Percentiles rank a stretch among this genome's conserved stretches.
Evolutionary conservation across 2,113 vertebrate species (phyloP).

Genomic region (Monopterus albus): DNA sequence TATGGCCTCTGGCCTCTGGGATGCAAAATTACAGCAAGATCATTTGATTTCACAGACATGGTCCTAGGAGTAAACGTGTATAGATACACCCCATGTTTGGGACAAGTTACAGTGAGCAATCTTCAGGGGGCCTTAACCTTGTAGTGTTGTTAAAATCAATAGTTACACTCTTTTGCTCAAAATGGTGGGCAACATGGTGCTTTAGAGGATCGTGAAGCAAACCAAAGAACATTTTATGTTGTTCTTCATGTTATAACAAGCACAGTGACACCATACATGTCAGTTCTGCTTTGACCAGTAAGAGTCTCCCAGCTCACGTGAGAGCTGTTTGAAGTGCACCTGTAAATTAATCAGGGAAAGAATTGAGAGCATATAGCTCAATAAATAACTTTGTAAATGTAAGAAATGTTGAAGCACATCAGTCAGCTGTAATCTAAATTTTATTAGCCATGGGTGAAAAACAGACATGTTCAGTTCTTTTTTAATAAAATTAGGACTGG

Average conservation of each 20-base stretch:
- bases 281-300: conserved; percentile 23
- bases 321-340: background rate
- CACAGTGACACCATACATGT: conserved; percentile 9
- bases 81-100: background rate
- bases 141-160: background rate
- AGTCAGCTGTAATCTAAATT: background rate
- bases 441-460: background rate
- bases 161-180: conserved; percentile 20
- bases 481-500: too few species aligned
- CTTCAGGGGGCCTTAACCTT: background rate
- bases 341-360: background rate
- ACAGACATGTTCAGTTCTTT: background rate
- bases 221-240: background rate
- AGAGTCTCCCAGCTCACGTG: background rate
- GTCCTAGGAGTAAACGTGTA: background rate
- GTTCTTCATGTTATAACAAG: conserved; percentile 15
- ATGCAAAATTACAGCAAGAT: background rate
- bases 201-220: background rate
- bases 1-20: background rate
- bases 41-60: background rate
- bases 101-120: background rate
- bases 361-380: background rate
- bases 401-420: background rate
- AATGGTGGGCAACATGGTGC: background rate
- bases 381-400: background rate